Evolutionary conservation across 53 echinoderm and acorn worm species (phyloP).

Genomic region (Holothuria scabra): DNA sequence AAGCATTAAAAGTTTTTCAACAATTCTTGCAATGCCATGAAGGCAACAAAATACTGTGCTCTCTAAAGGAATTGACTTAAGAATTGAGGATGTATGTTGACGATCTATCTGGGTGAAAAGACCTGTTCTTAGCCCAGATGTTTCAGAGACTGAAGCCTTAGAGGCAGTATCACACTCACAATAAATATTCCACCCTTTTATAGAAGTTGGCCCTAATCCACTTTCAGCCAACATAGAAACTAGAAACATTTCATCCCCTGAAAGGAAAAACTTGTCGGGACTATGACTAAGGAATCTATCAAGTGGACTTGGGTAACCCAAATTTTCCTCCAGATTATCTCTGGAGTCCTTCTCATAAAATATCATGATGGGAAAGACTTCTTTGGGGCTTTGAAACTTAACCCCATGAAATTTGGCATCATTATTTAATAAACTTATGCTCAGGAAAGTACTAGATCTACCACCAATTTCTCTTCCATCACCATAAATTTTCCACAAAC

Average conservation of each 20-base stretch:
- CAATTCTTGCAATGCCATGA: slow-evolving; percentile 29
- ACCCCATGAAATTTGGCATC: slow-evolving; percentile 3
- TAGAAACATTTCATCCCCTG: slow-evolving; percentile 34
- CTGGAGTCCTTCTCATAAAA: slow-evolving; percentile 25
- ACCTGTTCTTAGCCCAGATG: not conserved
- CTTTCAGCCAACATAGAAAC: slow-evolving; percentile 11
- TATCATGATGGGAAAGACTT: slow-evolving; percentile 19
- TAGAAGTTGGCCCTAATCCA: slow-evolving; percentile 2
- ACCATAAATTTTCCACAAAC: slow-evolving; percentile 16
- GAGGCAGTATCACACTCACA: not conserved
- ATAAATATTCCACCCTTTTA: slow-evolving; percentile 26
- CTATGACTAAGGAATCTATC: not conserved
- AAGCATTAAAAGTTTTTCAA: slow-evolving; percentile 26
- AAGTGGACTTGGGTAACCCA: slow-evolving; percentile 9
- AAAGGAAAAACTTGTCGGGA: not conserved
- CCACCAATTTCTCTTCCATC: slow-evolving; percentile 24
- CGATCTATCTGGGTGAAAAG: not conserved
- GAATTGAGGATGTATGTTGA: not conserved
- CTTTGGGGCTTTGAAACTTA: slow-evolving; percentile 2
- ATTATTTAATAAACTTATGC: slow-evolving; percentile 17
- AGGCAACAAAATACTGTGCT: slow-evolving; percentile 28
- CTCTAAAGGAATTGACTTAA: slow-evolving; percentile 1
- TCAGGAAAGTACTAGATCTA: slow-evolving; percentile 6
- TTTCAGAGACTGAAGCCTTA: not conserved
- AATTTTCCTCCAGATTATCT: slow-evolving; percentile 21